Evolutionary conservation across 1,140 invertebrate species (phyloP).

Genomic region (Drosophila trapezifrons): DNA sequence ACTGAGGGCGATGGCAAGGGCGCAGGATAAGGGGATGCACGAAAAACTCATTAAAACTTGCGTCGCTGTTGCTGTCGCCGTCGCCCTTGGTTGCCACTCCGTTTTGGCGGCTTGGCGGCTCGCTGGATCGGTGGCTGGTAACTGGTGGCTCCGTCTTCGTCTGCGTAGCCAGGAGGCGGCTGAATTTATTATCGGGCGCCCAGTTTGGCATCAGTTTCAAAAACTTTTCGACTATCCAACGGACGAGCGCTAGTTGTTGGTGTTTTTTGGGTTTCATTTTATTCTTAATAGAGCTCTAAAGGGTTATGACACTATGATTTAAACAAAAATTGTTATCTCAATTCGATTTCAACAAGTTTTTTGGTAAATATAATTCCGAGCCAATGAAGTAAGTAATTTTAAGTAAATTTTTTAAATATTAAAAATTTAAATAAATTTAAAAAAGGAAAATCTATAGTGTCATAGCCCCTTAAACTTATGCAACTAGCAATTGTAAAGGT

Average conservation of each 20-base stretch:
- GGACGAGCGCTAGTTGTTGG: conserved; percentile 18
- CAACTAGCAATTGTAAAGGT: conserved; percentile 70
- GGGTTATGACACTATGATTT: conserved; percentile 10
- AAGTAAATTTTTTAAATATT: neutral
- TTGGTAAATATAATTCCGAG: neutral
- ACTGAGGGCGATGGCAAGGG: neutral
- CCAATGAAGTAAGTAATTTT: accelerated
- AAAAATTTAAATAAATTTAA: neutral
- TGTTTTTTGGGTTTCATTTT: conserved; percentile 11
- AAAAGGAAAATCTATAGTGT: neutral
- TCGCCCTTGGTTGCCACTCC: conserved; percentile 50
- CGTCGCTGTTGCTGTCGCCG: conserved; percentile 52
- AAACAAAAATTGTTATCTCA: neutral
- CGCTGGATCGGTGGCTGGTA: conserved; percentile 11
- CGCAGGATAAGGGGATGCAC: conserved; percentile 44
- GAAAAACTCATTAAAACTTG: conserved; percentile 81
- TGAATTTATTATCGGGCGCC: conserved; percentile 74
- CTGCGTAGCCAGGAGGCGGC: conserved; percentile 44
- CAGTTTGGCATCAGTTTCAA: conserved; percentile 78
- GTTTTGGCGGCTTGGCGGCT: conserved; percentile 12
- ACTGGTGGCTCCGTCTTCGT: conserved; percentile 9
- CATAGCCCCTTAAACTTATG: conserved; percentile 43
- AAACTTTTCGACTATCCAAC: conserved; percentile 75
- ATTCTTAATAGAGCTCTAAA: neutral
- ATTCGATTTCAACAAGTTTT: too few species aligned